Evolutionary conservation across 2,888 invertebrate species (phyloP), one percentile per base, ranked within the genome.

Genomic region (Lasius fuliginosus): DNA sequence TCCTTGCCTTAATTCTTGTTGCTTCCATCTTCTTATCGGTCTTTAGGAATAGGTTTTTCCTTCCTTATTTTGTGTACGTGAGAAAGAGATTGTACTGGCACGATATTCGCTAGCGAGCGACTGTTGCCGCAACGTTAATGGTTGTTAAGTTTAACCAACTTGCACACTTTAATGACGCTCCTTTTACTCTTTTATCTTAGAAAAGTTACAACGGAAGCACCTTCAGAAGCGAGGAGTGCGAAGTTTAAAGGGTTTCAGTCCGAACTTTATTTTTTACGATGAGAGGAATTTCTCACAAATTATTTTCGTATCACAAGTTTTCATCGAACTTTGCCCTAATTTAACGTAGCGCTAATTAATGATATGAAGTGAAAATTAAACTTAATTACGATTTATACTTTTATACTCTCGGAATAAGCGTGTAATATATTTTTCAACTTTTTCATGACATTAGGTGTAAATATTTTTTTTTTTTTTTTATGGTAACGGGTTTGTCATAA

Each of bases 121-220:
- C 65, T 81, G 84, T 71, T 87, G 85, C 76, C 83, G 79, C 77
- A 84, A 84, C 85, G 62, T 69, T 74, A 83, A 49, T 85, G 86
- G 85, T 81, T 82, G 87, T 87, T 83, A 85, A 88, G 77, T 88
- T 88, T 90, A 90, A 88, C 86, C 76, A 89, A 87, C 85, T 91
- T 90, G 86, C 77, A 82, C 79, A 77, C 76, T 84, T 87, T 86
- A 89, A 90, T 83, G 84, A 83, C 33, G 27, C 46, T 12, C 68
- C 33, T 73, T 77, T 73, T 56, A 36, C 33, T 68, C 58, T 86
- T 86, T 85, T 81, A 60, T 40, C 82, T 87, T 75, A 88, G 85
- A 83, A 79, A 87, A 88, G 83, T 91, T 69, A 56, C 81, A 85
- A 85, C 85, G 84, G 82, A 58, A 83, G 74, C 67, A 64, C 68